Evolutionary conservation across 1,140 invertebrate genomes (phyloP), one percentile per base, ranked within the genome.

Genomic region (Propsilocerus akamusi): DNA sequence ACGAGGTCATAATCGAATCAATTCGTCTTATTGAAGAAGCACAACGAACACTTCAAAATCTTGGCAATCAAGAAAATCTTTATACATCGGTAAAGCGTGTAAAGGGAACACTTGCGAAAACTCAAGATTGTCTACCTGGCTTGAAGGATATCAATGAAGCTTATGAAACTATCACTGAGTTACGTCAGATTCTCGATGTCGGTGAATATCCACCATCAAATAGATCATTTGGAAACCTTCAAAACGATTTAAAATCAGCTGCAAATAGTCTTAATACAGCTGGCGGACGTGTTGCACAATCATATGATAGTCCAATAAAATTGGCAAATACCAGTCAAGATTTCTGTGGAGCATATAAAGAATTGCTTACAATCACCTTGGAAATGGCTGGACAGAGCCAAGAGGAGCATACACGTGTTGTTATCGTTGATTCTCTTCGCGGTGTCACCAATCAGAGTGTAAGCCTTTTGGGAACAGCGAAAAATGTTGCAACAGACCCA

Each of bases 131-230:
- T 57, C 71, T 94, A 30, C 89, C 91, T 8, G 87, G 90, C 0
- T 89, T 95, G 58, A 75, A 81, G 55, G 91, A 94, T 60, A 80
- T 97, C 3, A 90, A 96, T 60, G 74, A 80, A 12, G 86, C 88
- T 0, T 83, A 95, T 56, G 74, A 78, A 52, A 78, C 76, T 51
- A 92, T 97, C 49, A 81, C 78, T 48, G 75, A 81, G 53, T 80
- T 81, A 28, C 79, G 80, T 28, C 75, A 83, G 52, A 74, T 78
- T 8, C 68, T 96, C 12, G 74, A 79, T 50, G 75, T 74, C 53
- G 75, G 76, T 37, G 74, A 83, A 28, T 86, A 85, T 59, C 83
- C 83, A 4, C 67, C 69, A 0, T 78, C 80, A 1, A 74, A 75
- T 51, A 85, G 80, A 56, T 76, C 74, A 32, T 92, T 88, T 57